Conservation (phyloP, 2,113 vertebrate species). For the Zootoca vivipara region DNA sequence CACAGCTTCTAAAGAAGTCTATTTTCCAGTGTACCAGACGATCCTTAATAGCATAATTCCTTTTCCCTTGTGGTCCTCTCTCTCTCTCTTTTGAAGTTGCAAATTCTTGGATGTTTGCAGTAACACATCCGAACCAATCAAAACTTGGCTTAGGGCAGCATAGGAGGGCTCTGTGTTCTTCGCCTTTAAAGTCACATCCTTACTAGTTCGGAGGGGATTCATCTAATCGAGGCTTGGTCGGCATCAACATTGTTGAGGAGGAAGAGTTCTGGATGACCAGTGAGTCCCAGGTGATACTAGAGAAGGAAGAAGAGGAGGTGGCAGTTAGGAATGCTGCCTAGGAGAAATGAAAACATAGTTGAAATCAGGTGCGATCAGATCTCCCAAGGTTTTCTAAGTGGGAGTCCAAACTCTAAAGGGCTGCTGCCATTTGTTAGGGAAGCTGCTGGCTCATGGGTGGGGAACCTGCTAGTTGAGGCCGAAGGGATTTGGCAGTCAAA, state of each 20-base stretch:
- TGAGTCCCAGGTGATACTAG: constrained; percentile 77
- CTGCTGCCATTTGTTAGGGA: too few species aligned
- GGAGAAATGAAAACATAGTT: not conserved
- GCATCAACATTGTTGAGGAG: constrained; percentile 82
- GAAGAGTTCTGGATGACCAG: constrained; percentile 80
- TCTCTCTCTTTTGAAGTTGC: constrained; percentile 10
- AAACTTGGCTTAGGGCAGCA: constrained; percentile 39
- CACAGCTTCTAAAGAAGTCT: constrained; percentile 15
- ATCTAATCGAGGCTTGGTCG: constrained; percentile 51
- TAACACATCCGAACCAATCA: constrained; percentile 56
- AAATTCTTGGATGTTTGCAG: constrained; percentile 27
- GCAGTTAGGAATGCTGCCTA: constrained; percentile 4
- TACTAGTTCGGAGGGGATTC: constrained; percentile 32
- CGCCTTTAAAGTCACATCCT: not conserved
- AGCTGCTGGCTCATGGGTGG: too few species aligned
- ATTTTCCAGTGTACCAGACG: not conserved
- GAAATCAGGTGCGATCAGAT: not conserved
- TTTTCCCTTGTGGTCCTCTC: not conserved
- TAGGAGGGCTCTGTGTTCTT: not conserved
- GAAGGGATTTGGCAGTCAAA: not conserved
- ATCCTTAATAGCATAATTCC: not conserved
- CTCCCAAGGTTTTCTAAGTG: not conserved
- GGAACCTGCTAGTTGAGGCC: not conserved
- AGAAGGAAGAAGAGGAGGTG: constrained; percentile 22
- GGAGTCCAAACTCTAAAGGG: not conserved